A percentile compares a stretch with the other conserved stretches of the same genome.
These are phyloP conservation scores for Phragmatobia fuliginosa DNA, from an alignment of 2,888 invertebrate species.

Conservation along the genomic window DNA sequence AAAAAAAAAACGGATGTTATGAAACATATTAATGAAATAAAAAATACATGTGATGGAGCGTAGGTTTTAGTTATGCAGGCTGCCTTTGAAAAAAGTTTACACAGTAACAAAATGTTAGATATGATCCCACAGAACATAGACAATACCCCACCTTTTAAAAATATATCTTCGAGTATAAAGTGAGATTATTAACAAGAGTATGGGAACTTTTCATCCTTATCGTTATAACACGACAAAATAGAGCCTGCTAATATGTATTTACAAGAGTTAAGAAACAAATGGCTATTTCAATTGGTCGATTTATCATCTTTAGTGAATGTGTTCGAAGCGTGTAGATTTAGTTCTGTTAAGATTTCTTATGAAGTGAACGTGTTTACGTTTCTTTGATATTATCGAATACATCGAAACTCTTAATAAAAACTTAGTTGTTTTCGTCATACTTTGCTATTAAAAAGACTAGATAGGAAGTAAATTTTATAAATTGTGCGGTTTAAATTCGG, in stretches of 20 bases:
- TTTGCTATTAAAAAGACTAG: background rate
- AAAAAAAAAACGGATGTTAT: too few species aligned
- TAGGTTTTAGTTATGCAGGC: too few species aligned
- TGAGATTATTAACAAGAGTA: conserved; percentile 45
- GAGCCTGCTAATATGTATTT: conserved; percentile 20
- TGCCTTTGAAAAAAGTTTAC: too few species aligned
- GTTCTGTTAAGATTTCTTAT: conserved; percentile 30
- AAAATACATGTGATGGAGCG: too few species aligned
- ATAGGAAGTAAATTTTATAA: background rate
- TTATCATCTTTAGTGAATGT: conserved; percentile 25
- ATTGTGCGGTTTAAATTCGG: background rate
- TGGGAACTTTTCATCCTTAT: conserved; percentile 31
- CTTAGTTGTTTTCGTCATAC: background rate
- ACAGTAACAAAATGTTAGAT: too few species aligned
- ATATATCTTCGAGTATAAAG: conserved; percentile 3
- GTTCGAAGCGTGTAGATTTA: conserved; percentile 33
- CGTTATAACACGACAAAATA: conserved; percentile 48
- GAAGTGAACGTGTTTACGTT: conserved; percentile 25
- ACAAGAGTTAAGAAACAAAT: conserved; percentile 20
- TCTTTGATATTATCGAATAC: background rate
- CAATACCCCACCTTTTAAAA: too few species aligned
- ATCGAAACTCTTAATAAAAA: conserved; percentile 11
- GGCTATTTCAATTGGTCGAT: conserved; percentile 24
- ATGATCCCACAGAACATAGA: too few species aligned
- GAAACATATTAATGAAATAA: too few species aligned